Percentiles rank a stretch among this genome's conserved stretches.
Conservation (phyloP, 2,888 invertebrate genomes). For the Entomobrya proxima region DNA sequence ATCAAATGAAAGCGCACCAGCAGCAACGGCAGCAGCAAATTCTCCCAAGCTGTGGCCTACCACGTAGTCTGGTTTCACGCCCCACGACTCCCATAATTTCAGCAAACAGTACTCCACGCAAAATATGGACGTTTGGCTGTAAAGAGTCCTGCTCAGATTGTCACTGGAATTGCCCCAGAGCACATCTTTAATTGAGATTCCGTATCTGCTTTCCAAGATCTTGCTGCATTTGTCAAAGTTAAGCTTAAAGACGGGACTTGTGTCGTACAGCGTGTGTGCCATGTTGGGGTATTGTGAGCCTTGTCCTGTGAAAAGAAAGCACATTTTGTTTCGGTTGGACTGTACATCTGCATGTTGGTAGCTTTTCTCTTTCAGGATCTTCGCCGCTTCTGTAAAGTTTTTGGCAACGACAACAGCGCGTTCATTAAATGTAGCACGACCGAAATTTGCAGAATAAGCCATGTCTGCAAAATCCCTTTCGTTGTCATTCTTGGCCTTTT, state of each 20-base stretch:
- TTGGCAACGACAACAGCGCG: conserved; percentile 34
- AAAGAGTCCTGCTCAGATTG: too few species aligned
- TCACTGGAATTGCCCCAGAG: too few species aligned
- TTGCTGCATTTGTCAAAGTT: too few species aligned
- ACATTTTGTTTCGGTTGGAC: neutral
- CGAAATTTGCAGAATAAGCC: conserved; percentile 46
- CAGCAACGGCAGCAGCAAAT: neutral
- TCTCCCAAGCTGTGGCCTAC: neutral
- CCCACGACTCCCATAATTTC: neutral
- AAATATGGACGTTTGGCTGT: too few species aligned
- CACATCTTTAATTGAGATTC: too few species aligned
- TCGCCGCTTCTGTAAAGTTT: conserved; percentile 33
- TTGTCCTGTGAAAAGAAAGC: conserved; percentile 64
- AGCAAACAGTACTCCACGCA: too few species aligned
- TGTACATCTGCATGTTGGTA: conserved; percentile 30
- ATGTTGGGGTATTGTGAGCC: conserved; percentile 65
- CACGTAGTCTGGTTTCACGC: neutral
- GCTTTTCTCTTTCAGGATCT: neutral
- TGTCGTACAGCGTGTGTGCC: conserved; percentile 43
- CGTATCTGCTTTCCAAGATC: too few species aligned
- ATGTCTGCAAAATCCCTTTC: conserved; percentile 28
- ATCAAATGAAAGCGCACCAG: neutral
- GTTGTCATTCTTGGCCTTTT: neutral
- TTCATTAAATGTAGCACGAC: conserved; percentile 48
- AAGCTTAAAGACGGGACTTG: too few species aligned